Evolutionary conservation across 2,113 vertebrate species (phyloP), one percentile per base, ranked within the genome.

Genomic region (Acrocephalus arundinaceus): DNA sequence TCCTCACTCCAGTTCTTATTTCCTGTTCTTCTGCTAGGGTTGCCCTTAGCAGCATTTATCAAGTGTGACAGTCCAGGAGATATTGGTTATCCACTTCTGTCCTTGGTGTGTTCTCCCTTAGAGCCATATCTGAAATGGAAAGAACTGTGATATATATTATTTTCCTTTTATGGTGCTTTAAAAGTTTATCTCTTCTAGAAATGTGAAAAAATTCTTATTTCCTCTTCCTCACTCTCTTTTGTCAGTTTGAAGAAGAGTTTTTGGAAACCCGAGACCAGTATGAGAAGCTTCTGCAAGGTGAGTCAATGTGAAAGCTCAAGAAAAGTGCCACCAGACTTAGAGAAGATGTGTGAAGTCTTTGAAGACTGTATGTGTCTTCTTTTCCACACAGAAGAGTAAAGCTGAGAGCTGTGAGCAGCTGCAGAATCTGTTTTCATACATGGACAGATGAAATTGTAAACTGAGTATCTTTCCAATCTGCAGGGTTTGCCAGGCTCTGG

Each of bases 171-270:
- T 48, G 25, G 11, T 46, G 25, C 33, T 90, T 62, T 27, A 41
- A 58, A 86, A 37, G 13, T n/a, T 28, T 70, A 13, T 62, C 28
- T 79, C 22, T n/a, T 85, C 46, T 35, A 75, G 48, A 93, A 77
- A 45, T 57, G 33, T 85, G 43, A 74, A 62, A 66, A 85, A 10
- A 54, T 13, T 5, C 31, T 59, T 6, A 10, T 61, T 70, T 87
- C 18, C 11, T 82, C 28, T 66, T 83, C 6, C 10, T 65, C 15
- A 11, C 63, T 95, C 76, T 95, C 15, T 33, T 79, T 54, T 90
- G 45, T 67, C 97, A 99, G 98, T 99, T 99, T 95, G 99, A 90
- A 87, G 98, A 99, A 94, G 96, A 98, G 54, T 81, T 96, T 95
- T 90, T 99, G 84, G 98, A 98, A 89, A 98, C 96, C 13, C 97